These are phyloP conservation scores for Ochlodes sylvanus DNA, from an alignment of 2,888 invertebrate species.

Conservation along the genomic window DNA sequence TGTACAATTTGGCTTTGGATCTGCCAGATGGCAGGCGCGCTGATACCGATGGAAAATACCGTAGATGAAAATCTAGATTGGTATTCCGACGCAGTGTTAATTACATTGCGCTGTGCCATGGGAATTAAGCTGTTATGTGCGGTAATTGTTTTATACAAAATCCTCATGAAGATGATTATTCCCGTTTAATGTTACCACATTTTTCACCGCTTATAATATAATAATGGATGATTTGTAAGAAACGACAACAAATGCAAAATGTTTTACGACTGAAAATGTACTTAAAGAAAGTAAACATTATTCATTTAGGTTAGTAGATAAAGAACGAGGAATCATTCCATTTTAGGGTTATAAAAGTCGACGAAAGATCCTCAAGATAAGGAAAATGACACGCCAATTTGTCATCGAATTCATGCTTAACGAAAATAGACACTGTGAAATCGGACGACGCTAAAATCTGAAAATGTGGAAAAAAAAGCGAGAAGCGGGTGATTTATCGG, in stretches of 20 bases:
- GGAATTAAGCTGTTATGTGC: slow-evolving; percentile 33
- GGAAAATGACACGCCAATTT: slow-evolving; percentile 47
- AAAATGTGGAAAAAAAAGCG: slow-evolving; percentile 56
- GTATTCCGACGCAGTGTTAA: slow-evolving; percentile 29
- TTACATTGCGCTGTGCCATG: slow-evolving; percentile 31
- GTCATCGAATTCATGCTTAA: slow-evolving; percentile 54
- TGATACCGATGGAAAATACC: slow-evolving; percentile 34
- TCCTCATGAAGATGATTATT: slow-evolving; percentile 4
- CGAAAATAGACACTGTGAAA: slow-evolving; percentile 62
- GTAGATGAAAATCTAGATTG: slow-evolving; percentile 38
- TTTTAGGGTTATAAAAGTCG: slow-evolving; percentile 29
- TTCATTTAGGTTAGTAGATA: slow-evolving; percentile 6
- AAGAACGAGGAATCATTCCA: slow-evolving; percentile 13
- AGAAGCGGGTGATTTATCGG: slow-evolving; percentile 61
- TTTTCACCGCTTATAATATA: background rate
- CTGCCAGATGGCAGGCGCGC: slow-evolving; percentile 30
- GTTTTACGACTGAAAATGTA: background rate
- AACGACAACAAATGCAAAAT: background rate
- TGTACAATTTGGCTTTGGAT: slow-evolving; percentile 36
- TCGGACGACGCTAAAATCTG: slow-evolving; percentile 56
- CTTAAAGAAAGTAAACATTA: background rate
- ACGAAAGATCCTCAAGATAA: slow-evolving; percentile 20
- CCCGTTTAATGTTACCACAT: slow-evolving; percentile 13
- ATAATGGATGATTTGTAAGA: background rate
- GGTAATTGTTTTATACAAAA: slow-evolving; percentile 29